These are phyloP conservation scores for Psilopsiagon aymara DNA, from an alignment of 2,113 vertebrate genomes.

Conservation along the genomic window DNA sequence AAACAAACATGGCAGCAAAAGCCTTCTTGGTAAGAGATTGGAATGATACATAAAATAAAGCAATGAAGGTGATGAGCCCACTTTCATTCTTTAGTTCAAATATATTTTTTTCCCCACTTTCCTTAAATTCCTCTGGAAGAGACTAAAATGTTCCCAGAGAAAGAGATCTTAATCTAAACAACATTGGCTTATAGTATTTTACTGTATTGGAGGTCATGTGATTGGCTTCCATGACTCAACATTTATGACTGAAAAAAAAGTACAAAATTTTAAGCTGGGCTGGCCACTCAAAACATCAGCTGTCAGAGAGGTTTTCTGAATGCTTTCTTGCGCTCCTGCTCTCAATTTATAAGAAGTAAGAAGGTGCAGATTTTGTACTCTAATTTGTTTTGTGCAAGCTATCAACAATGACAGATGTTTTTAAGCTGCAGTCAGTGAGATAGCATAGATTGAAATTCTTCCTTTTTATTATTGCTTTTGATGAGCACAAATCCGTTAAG, in stretches of 20 bases:
- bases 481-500: slow-evolving; percentile 59
- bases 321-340: not conserved
- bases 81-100: not conserved
- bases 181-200: not conserved
- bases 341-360: slow-evolving; percentile 6
- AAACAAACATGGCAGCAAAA: not conserved
- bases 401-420: slow-evolving; percentile 33
- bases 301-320: slow-evolving; percentile 20
- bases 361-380: slow-evolving; percentile 30
- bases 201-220: not conserved
- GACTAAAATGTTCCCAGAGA: not conserved
- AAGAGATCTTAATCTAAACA: not conserved
- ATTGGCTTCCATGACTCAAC: not conserved
- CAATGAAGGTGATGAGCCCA: not conserved
- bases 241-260: not conserved
- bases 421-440: slow-evolving; percentile 22
- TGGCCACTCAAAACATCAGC: not conserved
- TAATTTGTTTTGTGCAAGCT: slow-evolving; percentile 36
- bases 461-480: slow-evolving; percentile 58
- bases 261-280: not conserved
- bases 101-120: not conserved
- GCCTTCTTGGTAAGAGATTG: not conserved
- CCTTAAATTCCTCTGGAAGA: not conserved
- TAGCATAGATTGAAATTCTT: slow-evolving; percentile 50
- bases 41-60: not conserved